These are phyloP conservation scores for Beris morrisii DNA, from an alignment of 2,888 invertebrate species.

Conservation along the genomic window DNA sequence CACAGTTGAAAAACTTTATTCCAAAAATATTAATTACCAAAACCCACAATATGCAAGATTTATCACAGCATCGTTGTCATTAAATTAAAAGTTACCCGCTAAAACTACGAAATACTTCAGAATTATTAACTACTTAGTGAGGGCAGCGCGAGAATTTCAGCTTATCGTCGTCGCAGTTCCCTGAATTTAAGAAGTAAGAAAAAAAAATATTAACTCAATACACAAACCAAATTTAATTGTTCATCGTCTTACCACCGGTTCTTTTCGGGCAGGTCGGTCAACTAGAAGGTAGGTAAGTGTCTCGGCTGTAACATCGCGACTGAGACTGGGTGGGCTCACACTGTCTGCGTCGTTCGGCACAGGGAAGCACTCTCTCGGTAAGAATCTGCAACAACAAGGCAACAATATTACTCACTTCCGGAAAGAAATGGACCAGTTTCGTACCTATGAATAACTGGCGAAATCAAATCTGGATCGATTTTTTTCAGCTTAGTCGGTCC, in stretches of 20 bases:
- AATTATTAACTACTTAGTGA: conserved; percentile 12
- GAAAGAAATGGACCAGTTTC: neutral
- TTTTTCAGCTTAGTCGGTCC: conserved; percentile 58
- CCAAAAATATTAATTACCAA: conserved; percentile 4
- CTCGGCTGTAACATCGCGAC: conserved; percentile 41
- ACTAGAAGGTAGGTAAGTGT: conserved; percentile 41
- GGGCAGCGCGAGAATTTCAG: conserved; percentile 11
- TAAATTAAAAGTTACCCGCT: neutral
- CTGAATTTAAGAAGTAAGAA: neutral
- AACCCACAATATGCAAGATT: conserved; percentile 29
- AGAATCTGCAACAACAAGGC: conserved; percentile 43
- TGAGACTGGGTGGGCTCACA: conserved; percentile 6
- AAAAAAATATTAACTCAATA: neutral
- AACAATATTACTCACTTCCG: neutral
- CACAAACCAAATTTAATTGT: neutral
- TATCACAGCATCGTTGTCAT: conserved; percentile 33
- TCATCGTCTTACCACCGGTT: conserved; percentile 7
- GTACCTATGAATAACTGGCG: conserved; percentile 63
- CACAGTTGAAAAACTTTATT: conserved; percentile 10
- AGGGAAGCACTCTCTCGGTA: conserved; percentile 51
- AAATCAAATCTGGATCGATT: conserved; percentile 63
- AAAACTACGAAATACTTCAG: conserved; percentile 2
- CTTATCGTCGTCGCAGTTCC: neutral
- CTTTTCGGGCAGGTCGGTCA: conserved; percentile 21
- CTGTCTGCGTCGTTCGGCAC: conserved; percentile 22